These are phyloP conservation scores for Fopius arisanus DNA, from an alignment of 1,140 invertebrate genomes.

Conservation along the genomic window DNA sequence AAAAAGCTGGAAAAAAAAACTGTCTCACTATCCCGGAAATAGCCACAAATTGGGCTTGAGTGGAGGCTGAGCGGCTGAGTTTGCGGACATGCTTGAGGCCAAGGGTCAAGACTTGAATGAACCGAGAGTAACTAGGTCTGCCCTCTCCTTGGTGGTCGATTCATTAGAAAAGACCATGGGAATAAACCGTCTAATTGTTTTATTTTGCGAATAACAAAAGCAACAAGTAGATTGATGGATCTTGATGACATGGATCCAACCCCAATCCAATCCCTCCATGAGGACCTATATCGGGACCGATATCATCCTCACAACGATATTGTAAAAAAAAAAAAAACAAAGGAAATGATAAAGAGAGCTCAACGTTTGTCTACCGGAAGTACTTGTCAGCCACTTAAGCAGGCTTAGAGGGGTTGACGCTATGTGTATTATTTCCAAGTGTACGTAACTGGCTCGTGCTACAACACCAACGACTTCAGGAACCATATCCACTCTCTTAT, in stretches of 20 bases:
- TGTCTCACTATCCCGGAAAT: conserved; percentile 23
- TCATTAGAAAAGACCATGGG: conserved; percentile 18
- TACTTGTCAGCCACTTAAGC: conserved; percentile 41
- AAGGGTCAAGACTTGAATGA: conserved; percentile 24
- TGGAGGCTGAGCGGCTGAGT: background rate
- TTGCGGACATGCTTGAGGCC: background rate
- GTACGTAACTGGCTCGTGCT: conserved; percentile 17
- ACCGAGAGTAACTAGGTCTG: conserved; percentile 9
- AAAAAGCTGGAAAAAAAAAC: background rate
- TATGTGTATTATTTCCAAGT: conserved; percentile 36
- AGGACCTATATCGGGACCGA: background rate
- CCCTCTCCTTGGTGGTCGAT: background rate
- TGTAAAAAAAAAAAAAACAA: too few species aligned
- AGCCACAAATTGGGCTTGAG: conserved; percentile 22
- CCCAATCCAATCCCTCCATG: background rate
- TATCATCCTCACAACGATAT: conserved; percentile 16
- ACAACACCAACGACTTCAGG: background rate
- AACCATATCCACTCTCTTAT: background rate
- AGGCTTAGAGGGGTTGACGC: conserved; percentile 26
- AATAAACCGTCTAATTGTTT: conserved; percentile 1
- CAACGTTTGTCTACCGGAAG: conserved; percentile 39
- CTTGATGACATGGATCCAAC: too few species aligned
- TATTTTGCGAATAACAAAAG: background rate
- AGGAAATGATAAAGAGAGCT: conserved; percentile 40
- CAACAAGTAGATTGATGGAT: conserved; percentile 15